phyloP scores from a whole-genome alignment of 2,113 vertebrate genomes.

The Podilymbus podiceps region DNA sequence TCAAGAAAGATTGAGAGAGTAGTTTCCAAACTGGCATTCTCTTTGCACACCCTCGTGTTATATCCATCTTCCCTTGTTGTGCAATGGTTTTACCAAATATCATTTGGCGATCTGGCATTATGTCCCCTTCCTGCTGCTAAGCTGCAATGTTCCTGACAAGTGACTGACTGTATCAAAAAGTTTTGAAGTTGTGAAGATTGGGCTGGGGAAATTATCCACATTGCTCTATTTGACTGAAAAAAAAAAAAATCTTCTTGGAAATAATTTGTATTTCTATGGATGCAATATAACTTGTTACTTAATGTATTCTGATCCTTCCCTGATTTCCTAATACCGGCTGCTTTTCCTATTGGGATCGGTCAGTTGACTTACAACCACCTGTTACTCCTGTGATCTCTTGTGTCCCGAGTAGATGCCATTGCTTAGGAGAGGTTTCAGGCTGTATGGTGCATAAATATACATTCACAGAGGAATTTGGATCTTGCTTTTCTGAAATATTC shows the following conservation, averaged over 20 bases:
- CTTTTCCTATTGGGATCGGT: background rate
- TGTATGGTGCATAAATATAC: background rate
- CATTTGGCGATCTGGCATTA: background rate
- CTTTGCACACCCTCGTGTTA: background rate
- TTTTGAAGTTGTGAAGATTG: background rate
- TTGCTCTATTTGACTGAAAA: background rate
- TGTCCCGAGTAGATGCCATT: background rate
- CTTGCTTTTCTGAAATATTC: background rate
- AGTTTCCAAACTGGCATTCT: background rate
- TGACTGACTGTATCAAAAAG: background rate
- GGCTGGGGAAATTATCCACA: background rate
- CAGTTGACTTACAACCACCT: background rate
- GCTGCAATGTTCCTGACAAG: background rate
- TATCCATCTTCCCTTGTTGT: background rate
- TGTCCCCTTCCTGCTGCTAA: background rate
- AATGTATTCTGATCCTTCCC: background rate
- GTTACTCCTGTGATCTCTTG: background rate
- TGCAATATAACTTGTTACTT: background rate
- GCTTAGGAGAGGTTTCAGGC: background rate
- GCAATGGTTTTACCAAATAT: background rate
- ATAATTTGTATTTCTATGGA: background rate
- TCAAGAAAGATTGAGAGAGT: background rate
- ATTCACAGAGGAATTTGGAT: background rate
- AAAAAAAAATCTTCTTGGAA: background rate
- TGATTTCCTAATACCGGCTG: fast-evolving